Conservation (phyloP, 2,888 invertebrate genomes). For the Hyposoter dolosus region DNA sequence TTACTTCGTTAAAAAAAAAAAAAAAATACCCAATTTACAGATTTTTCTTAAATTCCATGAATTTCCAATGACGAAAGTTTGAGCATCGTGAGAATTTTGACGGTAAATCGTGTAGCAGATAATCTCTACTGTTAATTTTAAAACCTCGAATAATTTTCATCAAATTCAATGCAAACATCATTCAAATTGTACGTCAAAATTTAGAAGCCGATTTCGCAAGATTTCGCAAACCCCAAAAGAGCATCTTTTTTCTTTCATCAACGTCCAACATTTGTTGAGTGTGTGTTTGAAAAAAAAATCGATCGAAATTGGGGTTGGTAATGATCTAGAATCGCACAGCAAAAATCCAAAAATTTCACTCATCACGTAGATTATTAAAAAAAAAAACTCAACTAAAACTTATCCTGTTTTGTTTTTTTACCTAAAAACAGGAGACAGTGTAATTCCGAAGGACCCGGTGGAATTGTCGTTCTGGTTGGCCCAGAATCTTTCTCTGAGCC, state of each 20-base stretch:
- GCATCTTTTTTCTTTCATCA: background rate
- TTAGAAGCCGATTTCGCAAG: background rate
- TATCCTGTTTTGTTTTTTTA: background rate
- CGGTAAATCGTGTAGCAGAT: background rate
- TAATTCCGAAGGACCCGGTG: constrained; percentile 88
- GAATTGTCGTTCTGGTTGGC: constrained; percentile 93
- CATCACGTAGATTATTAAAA: background rate
- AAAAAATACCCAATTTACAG: background rate
- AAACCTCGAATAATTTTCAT: too few species aligned
- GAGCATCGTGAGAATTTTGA: background rate
- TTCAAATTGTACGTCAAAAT: too few species aligned
- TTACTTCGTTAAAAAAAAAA: background rate
- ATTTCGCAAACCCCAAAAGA: background rate
- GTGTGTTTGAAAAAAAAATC: background rate
- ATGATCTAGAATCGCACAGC: too few species aligned
- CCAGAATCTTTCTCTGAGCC: constrained; percentile 90
- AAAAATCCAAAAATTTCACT: background rate
- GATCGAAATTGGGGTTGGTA: background rate
- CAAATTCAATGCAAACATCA: too few species aligned
- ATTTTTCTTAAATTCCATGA: background rate
- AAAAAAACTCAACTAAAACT: too few species aligned
- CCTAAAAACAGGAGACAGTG: constrained; percentile 80
- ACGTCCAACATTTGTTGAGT: background rate
- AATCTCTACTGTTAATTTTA: background rate
- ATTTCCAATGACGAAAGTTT: background rate